These are phyloP conservation scores for Plecotus auritus DNA, from an alignment of 2,113 vertebrate genomes.

Conservation along the genomic window DNA sequence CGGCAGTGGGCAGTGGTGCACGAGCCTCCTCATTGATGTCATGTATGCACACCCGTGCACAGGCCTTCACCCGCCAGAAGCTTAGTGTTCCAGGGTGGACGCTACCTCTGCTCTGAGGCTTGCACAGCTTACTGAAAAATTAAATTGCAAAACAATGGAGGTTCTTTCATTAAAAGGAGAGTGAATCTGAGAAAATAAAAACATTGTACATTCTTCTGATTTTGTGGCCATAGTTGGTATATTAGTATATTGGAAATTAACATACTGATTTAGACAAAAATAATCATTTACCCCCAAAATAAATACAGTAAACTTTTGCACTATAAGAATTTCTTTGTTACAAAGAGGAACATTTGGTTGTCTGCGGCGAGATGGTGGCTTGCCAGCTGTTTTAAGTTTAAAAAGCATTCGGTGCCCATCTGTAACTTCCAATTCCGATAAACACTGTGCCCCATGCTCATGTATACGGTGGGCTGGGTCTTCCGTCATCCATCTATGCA, in stretches of 20 bases:
- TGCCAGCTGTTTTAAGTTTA: not conserved
- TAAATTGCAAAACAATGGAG: not conserved
- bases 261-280: not conserved
- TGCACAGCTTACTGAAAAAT: not conserved
- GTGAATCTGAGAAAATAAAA: not conserved
- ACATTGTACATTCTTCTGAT: not conserved
- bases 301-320: not conserved
- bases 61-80: not conserved
- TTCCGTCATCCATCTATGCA: not conserved
- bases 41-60: not conserved
- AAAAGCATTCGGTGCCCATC: not conserved
- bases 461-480: too few relatives aligned
- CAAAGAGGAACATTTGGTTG: not conserved
- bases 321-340: not conserved
- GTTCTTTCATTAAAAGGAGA: not conserved
- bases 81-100: not conserved
- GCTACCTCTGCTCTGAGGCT: not conserved
- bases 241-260: not conserved
- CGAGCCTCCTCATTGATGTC: not conserved
- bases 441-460: not conserved
- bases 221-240: not conserved
- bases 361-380: not conserved
- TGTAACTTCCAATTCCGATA: not conserved
- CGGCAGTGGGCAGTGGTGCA: not conserved
- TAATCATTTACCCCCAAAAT: not conserved